Evolutionary conservation across 2,888 invertebrate genomes (phyloP).

Genomic region (Pristionchus mayeri): DNA sequence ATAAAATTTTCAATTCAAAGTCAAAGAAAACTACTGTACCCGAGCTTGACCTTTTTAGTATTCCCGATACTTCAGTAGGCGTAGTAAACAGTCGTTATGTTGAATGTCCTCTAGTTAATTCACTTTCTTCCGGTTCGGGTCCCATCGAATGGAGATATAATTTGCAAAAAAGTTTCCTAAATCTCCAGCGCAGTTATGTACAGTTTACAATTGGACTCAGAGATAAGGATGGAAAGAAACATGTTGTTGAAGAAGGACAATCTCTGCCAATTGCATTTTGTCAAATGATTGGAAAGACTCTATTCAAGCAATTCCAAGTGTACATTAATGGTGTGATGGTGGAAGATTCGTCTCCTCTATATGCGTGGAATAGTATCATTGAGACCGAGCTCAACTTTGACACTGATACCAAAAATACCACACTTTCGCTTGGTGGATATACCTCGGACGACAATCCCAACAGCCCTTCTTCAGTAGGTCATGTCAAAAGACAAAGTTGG

Average conservation of each 20-base stretch:
- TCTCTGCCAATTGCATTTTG: neutral
- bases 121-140: neutral
- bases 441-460: neutral
- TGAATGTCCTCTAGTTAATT: neutral
- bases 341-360: neutral
- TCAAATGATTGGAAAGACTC: slow-evolving; percentile 25
- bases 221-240: neutral
- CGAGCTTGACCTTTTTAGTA: neutral
- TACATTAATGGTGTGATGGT: neutral
- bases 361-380: neutral
- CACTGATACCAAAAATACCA: neutral
- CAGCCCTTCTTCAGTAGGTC: neutral
- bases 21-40: neutral
- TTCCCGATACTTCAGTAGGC: neutral
- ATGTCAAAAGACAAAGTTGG: neutral
- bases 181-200: neutral
- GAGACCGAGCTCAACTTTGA: neutral
- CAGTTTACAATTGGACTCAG: neutral
- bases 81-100: neutral
- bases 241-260: neutral
- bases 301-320: neutral
- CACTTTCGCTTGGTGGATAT: neutral
- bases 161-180: neutral
- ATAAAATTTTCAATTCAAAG: neutral
- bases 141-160: neutral